Conservation (phyloP, 2,113 vertebrate genomes). For the Hydrolagus affinis region DNA sequence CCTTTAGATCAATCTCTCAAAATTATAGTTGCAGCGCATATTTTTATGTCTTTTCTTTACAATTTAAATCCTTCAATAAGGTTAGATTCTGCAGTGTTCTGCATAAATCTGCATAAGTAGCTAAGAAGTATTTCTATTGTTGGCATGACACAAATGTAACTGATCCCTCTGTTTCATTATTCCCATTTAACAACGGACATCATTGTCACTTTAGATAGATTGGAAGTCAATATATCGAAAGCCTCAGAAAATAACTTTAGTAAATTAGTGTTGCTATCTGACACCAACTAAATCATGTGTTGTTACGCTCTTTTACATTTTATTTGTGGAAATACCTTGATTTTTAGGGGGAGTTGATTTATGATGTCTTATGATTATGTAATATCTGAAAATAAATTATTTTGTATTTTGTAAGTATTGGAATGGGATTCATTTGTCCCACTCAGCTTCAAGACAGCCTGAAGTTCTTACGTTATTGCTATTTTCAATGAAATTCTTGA, state of each 20-base stretch:
- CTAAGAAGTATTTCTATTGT: neutral
- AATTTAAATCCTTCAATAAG: neutral
- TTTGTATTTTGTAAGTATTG: neutral
- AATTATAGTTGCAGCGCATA: neutral
- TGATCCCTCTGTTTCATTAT: neutral
- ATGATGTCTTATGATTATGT: neutral
- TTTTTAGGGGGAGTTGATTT: neutral
- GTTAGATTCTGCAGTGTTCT: neutral
- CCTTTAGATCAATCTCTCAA: slow-evolving; percentile 1
- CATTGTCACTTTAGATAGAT: neutral
- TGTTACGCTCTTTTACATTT: neutral
- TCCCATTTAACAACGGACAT: neutral
- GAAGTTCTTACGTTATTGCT: neutral
- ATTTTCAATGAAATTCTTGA: too few species aligned
- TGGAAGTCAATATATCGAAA: neutral
- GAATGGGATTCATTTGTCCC: neutral
- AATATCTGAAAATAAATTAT: neutral
- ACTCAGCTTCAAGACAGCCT: neutral
- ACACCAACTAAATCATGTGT: neutral
- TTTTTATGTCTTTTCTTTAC: neutral
- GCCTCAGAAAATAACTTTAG: neutral
- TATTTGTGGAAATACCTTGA: neutral
- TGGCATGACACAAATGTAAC: neutral
- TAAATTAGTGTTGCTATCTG: neutral
- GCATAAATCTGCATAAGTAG: neutral